phyloP scores from a whole-genome alignment of 2,888 invertebrate genomes.

The Mimachlamys varia region DNA sequence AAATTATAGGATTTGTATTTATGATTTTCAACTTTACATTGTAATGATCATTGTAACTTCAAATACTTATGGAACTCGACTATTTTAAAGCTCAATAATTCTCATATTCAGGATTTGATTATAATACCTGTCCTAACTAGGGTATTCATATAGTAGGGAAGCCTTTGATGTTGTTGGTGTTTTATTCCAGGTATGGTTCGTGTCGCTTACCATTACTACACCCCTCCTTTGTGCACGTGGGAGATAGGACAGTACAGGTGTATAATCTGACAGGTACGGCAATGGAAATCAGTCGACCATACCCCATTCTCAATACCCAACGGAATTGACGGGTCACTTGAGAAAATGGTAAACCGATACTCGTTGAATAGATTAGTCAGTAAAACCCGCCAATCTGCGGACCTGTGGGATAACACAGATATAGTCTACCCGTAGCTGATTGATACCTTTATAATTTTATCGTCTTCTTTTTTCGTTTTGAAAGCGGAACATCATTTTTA shows the following conservation, averaged over 20 bases:
- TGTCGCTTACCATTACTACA: slow-evolving; percentile 52
- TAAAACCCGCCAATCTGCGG: neutral
- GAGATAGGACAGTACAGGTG: slow-evolving; percentile 51
- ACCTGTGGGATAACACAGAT: neutral
- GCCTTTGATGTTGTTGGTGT: slow-evolving; percentile 6
- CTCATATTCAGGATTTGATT: neutral
- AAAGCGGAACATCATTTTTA: slow-evolving; percentile 31
- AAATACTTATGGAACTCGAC: too few relatives aligned
- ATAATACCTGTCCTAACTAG: neutral
- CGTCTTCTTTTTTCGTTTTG: slow-evolving; percentile 4
- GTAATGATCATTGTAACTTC: too few relatives aligned
- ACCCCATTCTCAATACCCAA: neutral
- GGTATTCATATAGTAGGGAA: neutral
- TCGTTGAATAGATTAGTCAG: slow-evolving; percentile 12
- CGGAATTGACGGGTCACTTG: slow-evolving; percentile 31
- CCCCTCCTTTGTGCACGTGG: slow-evolving; percentile 46
- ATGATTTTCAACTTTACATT: too few relatives aligned
- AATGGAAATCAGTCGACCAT: slow-evolving; percentile 45
- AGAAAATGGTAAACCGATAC: slow-evolving; percentile 42
- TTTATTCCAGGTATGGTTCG: slow-evolving; percentile 41
- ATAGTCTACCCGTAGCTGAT: slow-evolving; percentile 16
- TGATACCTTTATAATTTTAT: slow-evolving; percentile 46
- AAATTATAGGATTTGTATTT: too few relatives aligned
- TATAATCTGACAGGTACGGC: slow-evolving; percentile 49
- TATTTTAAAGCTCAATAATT: neutral